Evolutionary conservation across 2,888 invertebrate species (phyloP), one percentile per base, ranked within the genome.

Genomic region (Hydroisotoma schaefferi): DNA sequence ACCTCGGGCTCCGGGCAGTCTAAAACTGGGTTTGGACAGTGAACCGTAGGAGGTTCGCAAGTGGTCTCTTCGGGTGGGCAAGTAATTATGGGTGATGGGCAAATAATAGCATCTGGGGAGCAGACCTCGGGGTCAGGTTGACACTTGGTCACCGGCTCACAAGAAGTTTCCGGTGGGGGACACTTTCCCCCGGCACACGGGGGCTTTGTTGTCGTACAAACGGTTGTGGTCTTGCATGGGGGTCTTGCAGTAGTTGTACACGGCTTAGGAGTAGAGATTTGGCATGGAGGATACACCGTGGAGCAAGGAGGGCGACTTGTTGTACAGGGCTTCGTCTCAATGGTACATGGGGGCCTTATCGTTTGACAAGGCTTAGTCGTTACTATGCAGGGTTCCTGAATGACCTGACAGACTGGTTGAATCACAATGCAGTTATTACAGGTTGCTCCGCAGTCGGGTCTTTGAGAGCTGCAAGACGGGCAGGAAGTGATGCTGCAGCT

Each of bases 11-110:
- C 25, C 2, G 64, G 60, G 25, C 64, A 64, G 28, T 58, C 57
- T 6, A 61, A 44, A 2, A 33, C 28, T 18, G 64, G 64, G 3
- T 57, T 48, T n/a, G 57, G 55, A 22, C 64, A 64, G 1, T 49
- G 27, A 5, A 61, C 20, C 5, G 40, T 47, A 1, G 64, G 57
- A 15, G 47, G 48, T 2, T 57, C 48, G 22, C 64, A 64, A 2
- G 37, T 25, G 1, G 58, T 61, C 25, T 27, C 25, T 44, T 58
- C 65, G 2, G 61, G 61, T 2, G 55, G 55, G 22, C 65, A 65
- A 22, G 54, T 55, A 18, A 49, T 59, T 1, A 65, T 26, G 25
- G 65, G 65, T 3, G 61, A 47, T n/a, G 65, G 65, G 23, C 65
- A 64, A 23, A 64, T 58, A 23, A 64, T 64, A 12, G 64, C 52